phyloP scores from a whole-genome alignment of 2,888 invertebrate species.

The Xanthorhoe designata region DNA sequence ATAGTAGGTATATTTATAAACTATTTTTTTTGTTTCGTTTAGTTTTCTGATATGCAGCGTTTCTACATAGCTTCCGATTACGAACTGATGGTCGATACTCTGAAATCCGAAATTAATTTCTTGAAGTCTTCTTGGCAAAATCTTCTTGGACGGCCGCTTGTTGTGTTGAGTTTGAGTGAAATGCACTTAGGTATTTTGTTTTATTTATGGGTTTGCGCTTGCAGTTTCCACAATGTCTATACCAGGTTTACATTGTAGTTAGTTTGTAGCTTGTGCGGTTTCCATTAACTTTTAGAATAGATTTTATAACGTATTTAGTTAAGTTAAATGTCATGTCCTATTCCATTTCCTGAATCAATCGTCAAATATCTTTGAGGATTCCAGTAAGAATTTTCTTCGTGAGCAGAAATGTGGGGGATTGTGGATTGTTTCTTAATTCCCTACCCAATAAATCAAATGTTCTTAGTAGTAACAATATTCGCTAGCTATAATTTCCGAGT shows the following conservation, averaged over 20 bases:
- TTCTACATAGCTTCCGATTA: constrained; percentile 99
- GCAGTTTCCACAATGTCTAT: constrained; percentile 45
- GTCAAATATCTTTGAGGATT: neutral
- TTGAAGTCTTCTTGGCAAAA: constrained; percentile 99
- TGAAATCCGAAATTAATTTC: constrained; percentile 98
- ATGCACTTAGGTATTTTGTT: constrained; percentile 92
- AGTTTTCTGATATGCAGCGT: constrained; percentile 99
- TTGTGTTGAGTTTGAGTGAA: constrained; percentile 95
- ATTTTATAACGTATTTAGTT: neutral
- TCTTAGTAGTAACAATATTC: neutral
- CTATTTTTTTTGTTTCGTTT: constrained; percentile 58
- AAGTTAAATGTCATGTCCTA: neutral
- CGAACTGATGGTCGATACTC: constrained; percentile 98
- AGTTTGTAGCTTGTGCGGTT: constrained; percentile 32
- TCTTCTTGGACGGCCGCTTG: constrained; percentile 97
- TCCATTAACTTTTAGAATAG: neutral
- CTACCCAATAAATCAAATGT: neutral
- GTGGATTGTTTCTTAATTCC: neutral
- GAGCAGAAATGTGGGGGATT: neutral
- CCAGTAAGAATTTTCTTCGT: neutral
- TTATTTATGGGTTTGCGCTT: constrained; percentile 53
- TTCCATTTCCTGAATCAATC: neutral
- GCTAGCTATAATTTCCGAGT: neutral
- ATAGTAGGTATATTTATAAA: constrained; percentile 17
- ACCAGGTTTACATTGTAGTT: constrained; percentile 19